These are phyloP conservation scores for Mirounga angustirostris DNA, from an alignment of 2,113 vertebrate species.

Conservation along the genomic window DNA sequence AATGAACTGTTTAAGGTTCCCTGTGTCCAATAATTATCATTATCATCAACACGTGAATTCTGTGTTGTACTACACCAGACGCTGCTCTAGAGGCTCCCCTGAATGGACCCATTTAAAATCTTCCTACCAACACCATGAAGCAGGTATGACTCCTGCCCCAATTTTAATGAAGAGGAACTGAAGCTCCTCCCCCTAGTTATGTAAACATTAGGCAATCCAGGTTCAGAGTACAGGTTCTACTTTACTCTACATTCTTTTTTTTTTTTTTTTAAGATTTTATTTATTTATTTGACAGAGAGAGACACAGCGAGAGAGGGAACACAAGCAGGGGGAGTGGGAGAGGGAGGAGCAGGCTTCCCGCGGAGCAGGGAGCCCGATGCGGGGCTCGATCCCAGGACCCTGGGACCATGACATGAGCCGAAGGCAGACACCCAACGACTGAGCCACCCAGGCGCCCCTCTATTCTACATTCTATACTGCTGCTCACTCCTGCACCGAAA, in stretches of 20 bases:
- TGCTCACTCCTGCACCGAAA: accelerated
- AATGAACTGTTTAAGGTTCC: not conserved
- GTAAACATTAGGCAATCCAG: not conserved
- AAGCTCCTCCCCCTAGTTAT: not conserved
- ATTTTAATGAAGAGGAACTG: not conserved
- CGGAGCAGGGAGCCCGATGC: no score
- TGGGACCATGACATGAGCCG: no score
- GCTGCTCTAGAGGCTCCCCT: not conserved
- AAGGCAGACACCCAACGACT: no score
- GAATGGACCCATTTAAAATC: not conserved
- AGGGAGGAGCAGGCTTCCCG: no score
- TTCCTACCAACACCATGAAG: not conserved
- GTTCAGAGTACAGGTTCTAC: not conserved
- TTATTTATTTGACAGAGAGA: no score
- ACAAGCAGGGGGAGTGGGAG: no score
- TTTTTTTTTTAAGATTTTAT: no score
- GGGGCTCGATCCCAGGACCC: no score
- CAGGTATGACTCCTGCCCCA: not conserved
- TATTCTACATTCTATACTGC: not conserved
- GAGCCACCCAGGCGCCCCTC: no score
- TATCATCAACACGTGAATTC: accelerated
- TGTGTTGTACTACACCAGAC: not conserved
- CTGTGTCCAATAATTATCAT: not conserved
- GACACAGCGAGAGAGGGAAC: no score
- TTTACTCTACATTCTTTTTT: no score